These are phyloP conservation scores for Corythoichthys haematopterus DNA, from an alignment of 2,113 vertebrate species.

Conservation along the genomic window DNA sequence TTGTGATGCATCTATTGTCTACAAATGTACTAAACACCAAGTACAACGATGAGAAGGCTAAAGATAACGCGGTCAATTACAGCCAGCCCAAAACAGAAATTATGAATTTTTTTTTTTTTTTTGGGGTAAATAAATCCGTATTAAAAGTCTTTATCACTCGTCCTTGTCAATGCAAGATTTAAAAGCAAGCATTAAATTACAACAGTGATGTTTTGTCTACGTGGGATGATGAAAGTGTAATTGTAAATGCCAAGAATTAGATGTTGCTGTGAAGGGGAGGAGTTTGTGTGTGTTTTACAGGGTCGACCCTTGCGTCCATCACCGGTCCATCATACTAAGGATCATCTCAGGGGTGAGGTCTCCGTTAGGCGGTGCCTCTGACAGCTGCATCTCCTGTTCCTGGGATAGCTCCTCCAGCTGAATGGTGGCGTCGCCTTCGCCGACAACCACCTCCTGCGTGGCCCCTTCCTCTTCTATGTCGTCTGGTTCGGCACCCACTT, in stretches of 20 bases:
- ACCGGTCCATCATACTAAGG: constrained; percentile 99
- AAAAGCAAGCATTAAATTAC: constrained; percentile 59
- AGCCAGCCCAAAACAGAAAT: constrained; percentile 36
- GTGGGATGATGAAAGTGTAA: constrained; percentile 30
- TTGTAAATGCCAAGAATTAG: constrained; percentile 45
- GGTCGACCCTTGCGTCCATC: constrained; percentile 70
- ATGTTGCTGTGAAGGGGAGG: constrained; percentile 25
- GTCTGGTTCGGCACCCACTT: constrained; percentile 43
- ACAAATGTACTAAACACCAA: neutral
- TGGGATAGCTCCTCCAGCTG: constrained; percentile 51
- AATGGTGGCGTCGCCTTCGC: constrained; percentile 62
- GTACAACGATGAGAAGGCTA: constrained; percentile 4
- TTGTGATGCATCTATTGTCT: neutral
- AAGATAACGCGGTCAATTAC: constrained; percentile 39
- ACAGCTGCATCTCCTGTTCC: constrained; percentile 30
- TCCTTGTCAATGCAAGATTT: constrained; percentile 43
- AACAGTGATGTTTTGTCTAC: constrained; percentile 51
- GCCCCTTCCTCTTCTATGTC: constrained; percentile 31
- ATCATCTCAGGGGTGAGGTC: constrained; percentile 99
- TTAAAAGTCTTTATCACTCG: constrained; percentile 32
- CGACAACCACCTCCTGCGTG: constrained; percentile 74
- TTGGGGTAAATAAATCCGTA: constrained; percentile 35
- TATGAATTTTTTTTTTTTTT: constrained; percentile 29
- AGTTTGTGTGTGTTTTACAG: constrained; percentile 38
- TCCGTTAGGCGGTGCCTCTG: constrained; percentile 83